These are phyloP conservation scores for Monopterus albus DNA, from an alignment of 2,113 vertebrate genomes.

Conservation along the genomic window DNA sequence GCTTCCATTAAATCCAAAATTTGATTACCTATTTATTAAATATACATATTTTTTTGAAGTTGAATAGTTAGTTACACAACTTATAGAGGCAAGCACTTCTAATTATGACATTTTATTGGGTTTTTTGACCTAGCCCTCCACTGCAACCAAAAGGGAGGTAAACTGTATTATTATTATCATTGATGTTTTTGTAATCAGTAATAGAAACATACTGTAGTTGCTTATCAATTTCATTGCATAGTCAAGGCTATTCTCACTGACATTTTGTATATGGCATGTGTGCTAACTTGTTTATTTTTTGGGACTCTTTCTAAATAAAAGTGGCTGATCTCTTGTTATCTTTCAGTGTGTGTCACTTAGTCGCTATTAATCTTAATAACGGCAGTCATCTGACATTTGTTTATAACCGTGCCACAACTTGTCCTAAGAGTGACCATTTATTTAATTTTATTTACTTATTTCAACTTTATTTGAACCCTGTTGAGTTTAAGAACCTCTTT, in stretches of 20 bases:
- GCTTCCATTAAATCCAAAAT: constrained; percentile 23
- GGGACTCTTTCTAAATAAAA: constrained; percentile 87
- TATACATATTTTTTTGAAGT: background rate
- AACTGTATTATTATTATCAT: constrained; percentile 61
- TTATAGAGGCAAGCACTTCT: constrained; percentile 45
- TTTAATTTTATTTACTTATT: too few relatives aligned
- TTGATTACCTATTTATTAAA: constrained; percentile 7
- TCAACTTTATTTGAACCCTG: too few relatives aligned
- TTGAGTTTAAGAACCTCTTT: too few relatives aligned
- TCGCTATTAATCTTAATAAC: too few relatives aligned
- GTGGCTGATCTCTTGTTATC: constrained; percentile 79
- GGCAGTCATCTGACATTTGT: too few relatives aligned
- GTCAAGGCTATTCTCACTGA: constrained; percentile 78
- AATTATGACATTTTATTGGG: constrained; percentile 18
- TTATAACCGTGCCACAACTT: too few relatives aligned
- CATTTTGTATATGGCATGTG: constrained; percentile 86
- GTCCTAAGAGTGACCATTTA: too few relatives aligned
- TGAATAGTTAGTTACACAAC: constrained; percentile 27
- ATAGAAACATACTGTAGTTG: constrained; percentile 61
- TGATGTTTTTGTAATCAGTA: constrained; percentile 68
- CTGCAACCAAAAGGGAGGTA: constrained; percentile 41
- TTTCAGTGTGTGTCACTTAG: constrained; percentile 28
- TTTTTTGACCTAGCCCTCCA: constrained; percentile 21
- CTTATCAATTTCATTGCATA: constrained; percentile 73
- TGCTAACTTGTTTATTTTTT: constrained; percentile 86